Base-by-base conservation (phyloP, 2,888 invertebrate genomes). In the Lasioglossum malachurum region DNA sequence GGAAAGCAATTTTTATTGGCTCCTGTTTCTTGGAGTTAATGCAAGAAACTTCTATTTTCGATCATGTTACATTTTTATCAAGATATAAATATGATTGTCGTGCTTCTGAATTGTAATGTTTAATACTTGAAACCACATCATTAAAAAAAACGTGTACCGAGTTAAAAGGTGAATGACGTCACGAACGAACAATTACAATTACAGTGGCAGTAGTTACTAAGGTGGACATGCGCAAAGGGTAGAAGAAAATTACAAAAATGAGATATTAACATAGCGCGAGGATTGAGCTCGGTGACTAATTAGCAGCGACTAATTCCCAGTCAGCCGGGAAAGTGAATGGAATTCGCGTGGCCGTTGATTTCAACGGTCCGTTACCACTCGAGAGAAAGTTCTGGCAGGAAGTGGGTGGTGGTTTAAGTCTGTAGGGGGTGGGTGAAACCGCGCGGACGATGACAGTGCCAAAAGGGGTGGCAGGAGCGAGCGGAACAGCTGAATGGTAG, bases 321-420 rank as follows among this genome's bases (percentile, higher is more conserved):
- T 31, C 5, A 23, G 31, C 64, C 19, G 27, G 27, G 49, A 53
- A 49, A 69, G 73, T 74, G 35, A 38, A 27, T 60, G 31, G 27
- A 71, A 49, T 44, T 82, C 64, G 57, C 80, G 80, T 74, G 77
- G 71, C 78, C 41, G 49, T 88, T 83, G 87, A 91, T 89, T 90
- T 87, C 79, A 88, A 83, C 82, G 82, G 85, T 81, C 83, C 83
- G 78, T 88, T 84, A 88, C 64, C 64, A 19, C 64, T 90, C 88
- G 89, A 90, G 91, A 84, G 89, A 91, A 92, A 91, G 90, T 91
- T 92, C 88, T 87, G 84, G 75, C 90, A 90, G 88, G 90, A 92
- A 91, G 88, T 90, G 82, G 85, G 72, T 88, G 89, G 89, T 86
- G 80, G 87, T 87, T 83, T 84, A 88, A 83, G 82, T 76, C 80